phyloP scores from a whole-genome alignment of 37 sponge, comb jelly and placozoan genomes.

The Hexactinellida sp. region DNA sequence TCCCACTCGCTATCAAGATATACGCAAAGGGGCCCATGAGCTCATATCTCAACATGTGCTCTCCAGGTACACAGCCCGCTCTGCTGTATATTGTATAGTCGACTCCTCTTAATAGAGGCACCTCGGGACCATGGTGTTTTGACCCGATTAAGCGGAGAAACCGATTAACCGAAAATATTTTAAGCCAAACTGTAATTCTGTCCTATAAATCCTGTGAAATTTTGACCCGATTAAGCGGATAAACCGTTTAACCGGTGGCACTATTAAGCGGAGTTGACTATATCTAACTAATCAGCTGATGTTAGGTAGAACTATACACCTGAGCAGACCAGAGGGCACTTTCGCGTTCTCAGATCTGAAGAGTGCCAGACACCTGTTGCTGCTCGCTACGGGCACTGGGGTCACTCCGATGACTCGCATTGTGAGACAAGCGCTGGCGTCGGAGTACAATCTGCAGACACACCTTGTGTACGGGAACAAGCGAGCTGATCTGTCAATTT shows the following conservation, averaged over 20 bases:
- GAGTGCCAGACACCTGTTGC: constrained; percentile 3
- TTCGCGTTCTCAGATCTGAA: constrained; percentile 33
- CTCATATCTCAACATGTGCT: neutral
- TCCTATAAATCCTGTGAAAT: no score
- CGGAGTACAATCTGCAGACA: neutral
- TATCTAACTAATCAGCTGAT: no score
- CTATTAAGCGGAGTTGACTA: neutral
- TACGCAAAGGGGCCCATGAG: constrained; percentile 43
- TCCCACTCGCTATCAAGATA: constrained; percentile 66
- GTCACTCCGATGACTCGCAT: neutral
- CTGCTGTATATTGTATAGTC: no score
- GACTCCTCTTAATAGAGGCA: no score
- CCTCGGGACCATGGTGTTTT: no score
- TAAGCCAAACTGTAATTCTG: no score
- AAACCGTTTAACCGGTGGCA: no score
- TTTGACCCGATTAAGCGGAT: no score
- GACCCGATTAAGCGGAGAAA: no score
- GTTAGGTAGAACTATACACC: constrained; percentile 25
- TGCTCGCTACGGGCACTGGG: constrained; percentile 76
- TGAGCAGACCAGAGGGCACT: constrained; percentile 57
- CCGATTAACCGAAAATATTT: no score
- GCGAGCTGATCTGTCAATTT: neutral
- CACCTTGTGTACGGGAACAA: neutral
- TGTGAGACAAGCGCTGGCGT: neutral
- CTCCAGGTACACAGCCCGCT: no score